Evolutionary conservation across 2,113 vertebrate genomes (phyloP).

Genomic region (Phrynosoma blainvillii): DNA sequence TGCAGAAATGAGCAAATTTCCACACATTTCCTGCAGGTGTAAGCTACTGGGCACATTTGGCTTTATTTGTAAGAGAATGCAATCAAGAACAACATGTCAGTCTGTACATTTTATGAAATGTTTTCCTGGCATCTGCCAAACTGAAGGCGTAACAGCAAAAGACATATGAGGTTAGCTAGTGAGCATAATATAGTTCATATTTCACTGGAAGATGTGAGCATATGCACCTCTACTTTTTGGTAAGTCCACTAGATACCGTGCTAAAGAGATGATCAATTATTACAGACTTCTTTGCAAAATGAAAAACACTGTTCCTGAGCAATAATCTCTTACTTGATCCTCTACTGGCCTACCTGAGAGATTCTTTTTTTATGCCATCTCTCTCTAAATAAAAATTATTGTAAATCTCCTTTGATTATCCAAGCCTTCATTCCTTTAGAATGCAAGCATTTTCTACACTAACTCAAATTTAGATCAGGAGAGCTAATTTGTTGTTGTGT

Average conservation of each 20-base stretch:
- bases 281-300: slow-evolving; percentile 44
- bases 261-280: slow-evolving; percentile 26
- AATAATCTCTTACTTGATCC: not conserved
- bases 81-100: not conserved
- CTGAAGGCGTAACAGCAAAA: not conserved
- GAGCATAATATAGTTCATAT: slow-evolving; percentile 11
- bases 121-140: not conserved
- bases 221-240: slow-evolving; percentile 28
- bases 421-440: not conserved
- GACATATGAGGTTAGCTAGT: slow-evolving; percentile 9
- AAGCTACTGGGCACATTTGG: not conserved
- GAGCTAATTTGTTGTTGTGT: too few species aligned
- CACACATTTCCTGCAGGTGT: not conserved
- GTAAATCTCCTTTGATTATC: not conserved
- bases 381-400: slow-evolving; percentile 7
- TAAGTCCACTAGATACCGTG: not conserved
- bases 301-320: slow-evolving; percentile 40
- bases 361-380: not conserved
- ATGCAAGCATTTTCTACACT: not conserved
- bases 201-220: not conserved
- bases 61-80: not conserved
- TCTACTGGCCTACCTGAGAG: slow-evolving; percentile 6
- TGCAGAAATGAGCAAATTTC: slow-evolving; percentile 1
- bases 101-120: not conserved
- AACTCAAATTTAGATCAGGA: not conserved